Conservation (phyloP, 2,113 vertebrate genomes). For the Camelus dromedarius region DNA sequence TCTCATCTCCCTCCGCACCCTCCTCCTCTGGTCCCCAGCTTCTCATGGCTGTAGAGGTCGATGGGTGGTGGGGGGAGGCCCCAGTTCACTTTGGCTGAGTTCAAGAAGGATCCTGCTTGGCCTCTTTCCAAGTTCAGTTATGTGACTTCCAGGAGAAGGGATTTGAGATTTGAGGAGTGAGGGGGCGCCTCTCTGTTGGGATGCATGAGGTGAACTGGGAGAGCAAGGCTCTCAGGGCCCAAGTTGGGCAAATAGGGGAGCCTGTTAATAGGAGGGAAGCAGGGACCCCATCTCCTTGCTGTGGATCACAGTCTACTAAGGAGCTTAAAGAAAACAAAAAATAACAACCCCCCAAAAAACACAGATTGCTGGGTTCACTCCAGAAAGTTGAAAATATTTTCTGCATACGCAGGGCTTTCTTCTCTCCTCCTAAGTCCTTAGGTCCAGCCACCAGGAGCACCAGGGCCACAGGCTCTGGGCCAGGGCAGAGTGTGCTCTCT, state of each 20-base stretch:
- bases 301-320: neutral
- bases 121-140: slow-evolving; percentile 4
- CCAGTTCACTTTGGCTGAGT: neutral
- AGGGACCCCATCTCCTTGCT: neutral
- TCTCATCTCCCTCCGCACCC: neutral
- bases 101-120: neutral
- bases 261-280: neutral
- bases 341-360: neutral
- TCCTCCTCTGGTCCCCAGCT: neutral
- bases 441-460: neutral
- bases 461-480: neutral
- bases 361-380: neutral
- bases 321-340: neutral
- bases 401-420: neutral
- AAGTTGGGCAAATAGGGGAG: neutral
- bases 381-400: neutral
- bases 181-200: neutral
- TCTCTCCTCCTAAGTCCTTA: neutral
- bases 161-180: slow-evolving; percentile 19
- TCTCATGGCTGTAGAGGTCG: neutral
- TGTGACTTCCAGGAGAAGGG: neutral
- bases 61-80: neutral
- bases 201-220: neutral
- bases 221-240: neutral
- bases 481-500: neutral